Evolutionary conservation across 2,797 vertebrate species (phyloP).

Genomic region (Falco concolor): DNA sequence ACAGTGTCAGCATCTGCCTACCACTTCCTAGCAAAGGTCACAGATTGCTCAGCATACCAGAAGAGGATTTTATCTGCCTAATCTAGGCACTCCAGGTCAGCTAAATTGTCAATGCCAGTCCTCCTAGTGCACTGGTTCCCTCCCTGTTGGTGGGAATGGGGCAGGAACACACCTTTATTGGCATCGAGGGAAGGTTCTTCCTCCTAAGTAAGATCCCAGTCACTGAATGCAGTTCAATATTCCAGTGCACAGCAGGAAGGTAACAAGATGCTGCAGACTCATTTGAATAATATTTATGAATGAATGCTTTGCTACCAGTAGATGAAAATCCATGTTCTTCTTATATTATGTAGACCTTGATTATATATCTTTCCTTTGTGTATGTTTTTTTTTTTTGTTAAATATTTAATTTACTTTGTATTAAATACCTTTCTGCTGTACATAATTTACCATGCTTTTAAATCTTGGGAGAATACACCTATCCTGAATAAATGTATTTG

Average conservation of each 20-base stretch:
- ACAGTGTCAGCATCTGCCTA: accelerated
- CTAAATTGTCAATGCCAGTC: background rate
- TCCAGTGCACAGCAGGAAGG: background rate
- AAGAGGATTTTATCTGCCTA: background rate
- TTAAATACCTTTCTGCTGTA: background rate
- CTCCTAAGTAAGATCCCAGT: background rate
- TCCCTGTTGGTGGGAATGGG: accelerated
- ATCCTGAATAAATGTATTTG: background rate
- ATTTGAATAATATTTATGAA: background rate
- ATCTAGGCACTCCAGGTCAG: background rate
- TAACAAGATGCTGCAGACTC: background rate
- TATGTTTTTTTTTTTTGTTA: background rate
- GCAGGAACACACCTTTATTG: background rate
- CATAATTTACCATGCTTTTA: background rate
- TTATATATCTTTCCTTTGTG: background rate
- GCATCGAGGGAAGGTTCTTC: background rate
- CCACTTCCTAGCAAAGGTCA: background rate
- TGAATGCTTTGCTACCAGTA: background rate
- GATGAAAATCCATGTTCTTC: background rate
- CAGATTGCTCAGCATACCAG: background rate
- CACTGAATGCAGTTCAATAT: background rate
- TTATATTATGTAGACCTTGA: background rate
- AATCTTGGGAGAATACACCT: background rate
- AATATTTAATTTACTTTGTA: background rate
- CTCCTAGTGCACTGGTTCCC: background rate